Evolutionary conservation across 2,888 invertebrate species (phyloP).

Genomic region (Griposia aprilina): DNA sequence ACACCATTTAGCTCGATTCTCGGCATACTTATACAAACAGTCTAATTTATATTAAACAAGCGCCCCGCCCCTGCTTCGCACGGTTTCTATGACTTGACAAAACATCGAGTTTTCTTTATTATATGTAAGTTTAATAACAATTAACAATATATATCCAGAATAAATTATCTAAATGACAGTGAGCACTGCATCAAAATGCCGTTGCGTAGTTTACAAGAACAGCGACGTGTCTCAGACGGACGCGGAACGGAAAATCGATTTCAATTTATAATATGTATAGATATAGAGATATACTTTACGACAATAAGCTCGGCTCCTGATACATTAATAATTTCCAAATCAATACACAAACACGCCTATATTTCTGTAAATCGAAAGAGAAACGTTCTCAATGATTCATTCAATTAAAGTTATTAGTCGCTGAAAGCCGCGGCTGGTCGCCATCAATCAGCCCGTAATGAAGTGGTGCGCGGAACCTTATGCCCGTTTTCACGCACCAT

Average conservation of each 20-base stretch:
- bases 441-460: conserved; percentile 52
- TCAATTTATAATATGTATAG: not conserved
- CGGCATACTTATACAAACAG: not conserved
- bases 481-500: conserved; percentile 55
- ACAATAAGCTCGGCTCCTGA: not conserved
- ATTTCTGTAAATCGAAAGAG: conserved; percentile 25
- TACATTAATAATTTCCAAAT: conserved; percentile 14
- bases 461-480: conserved; percentile 41
- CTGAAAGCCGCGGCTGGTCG: conserved; percentile 39
- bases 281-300: too few relatives aligned
- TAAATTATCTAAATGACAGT: not conserved
- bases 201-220: not conserved
- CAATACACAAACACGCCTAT: conserved; percentile 27
- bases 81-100: not conserved
- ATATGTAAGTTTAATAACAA: not conserved
- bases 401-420: conserved; percentile 52
- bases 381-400: conserved; percentile 35
- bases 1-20: too few relatives aligned
- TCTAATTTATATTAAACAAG: not conserved
- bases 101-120: not conserved
- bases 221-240: not conserved
- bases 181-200: not conserved
- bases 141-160: too few relatives aligned
- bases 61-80: not conserved
- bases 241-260: not conserved